Evolutionary conservation across 2,113 vertebrate species (phyloP), one percentile per base, ranked within the genome.

Genomic region (Pygoscelis adeliae): DNA sequence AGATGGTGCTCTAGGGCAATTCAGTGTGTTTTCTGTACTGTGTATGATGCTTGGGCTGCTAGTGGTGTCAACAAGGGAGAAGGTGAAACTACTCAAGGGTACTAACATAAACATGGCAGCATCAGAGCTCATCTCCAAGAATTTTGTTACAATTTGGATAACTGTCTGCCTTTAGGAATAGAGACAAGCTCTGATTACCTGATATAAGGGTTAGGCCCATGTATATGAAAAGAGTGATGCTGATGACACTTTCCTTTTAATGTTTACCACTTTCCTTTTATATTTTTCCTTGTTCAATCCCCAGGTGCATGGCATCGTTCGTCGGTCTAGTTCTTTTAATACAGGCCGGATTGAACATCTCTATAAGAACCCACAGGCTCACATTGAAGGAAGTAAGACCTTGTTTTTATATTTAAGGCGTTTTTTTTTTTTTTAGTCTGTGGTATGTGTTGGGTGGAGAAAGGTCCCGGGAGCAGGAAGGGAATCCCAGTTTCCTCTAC

Each of bases 311-410:
- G 99, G 99, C 63, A 99, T 99, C 6, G 93, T 99, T 67, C 99
- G 99, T 25, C 98, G 99, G 47, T 99, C 99, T 77, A 99, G 99
- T 95, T 99, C 99, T 62, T 99, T 99, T 97, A 99, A 99, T 96
- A 99, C 99, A 5, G 99, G 99, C 49, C 98, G 99, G 72, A 99
- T 99, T 61, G 99, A 99, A 70, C 99, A 99, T 93, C 99, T 99
- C 32, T 99, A 99, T 98, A 99, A 99, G 97, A 99, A 99, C 92
- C 99, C 99, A 16, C 98, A 99, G 96, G 98, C 99, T 38, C 99
- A 99, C 95, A 99, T 95, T 42, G 99, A 99, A 99, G 99, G 99
- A 98, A 99, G 99, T 99, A 98, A 99, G 99, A 97, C 10, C 76
- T 90, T 85, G 23, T 27, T 74, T 93, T 71, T 49, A 13, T 80